Conservation (phyloP, 1,140 invertebrate species). For the Ooceraea biroi region DNA sequence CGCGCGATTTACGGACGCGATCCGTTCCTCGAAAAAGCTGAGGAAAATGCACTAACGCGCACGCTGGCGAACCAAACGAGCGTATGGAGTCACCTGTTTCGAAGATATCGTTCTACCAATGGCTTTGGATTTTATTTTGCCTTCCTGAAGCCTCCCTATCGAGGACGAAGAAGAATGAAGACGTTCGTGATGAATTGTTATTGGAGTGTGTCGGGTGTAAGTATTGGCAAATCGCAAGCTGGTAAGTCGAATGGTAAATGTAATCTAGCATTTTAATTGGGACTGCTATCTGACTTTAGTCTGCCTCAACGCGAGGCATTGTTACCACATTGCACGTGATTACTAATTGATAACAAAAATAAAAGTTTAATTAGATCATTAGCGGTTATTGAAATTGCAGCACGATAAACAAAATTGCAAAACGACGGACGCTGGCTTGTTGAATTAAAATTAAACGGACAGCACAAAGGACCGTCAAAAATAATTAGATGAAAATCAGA, state of each 20-base stretch:
- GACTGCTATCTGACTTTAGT: too few relatives aligned
- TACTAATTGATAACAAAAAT: constrained; percentile 51
- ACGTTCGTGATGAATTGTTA: too few relatives aligned
- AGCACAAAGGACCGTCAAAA: constrained; percentile 49
- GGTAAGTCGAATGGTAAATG: too few relatives aligned
- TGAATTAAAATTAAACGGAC: constrained; percentile 52
- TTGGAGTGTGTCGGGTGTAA: too few relatives aligned
- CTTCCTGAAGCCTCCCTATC: too few relatives aligned
- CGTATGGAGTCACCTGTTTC: too few relatives aligned
- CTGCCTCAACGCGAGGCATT: neutral
- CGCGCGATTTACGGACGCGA: constrained; percentile 51
- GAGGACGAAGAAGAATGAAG: too few relatives aligned
- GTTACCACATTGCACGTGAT: constrained; percentile 10
- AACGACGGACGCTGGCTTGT: neutral
- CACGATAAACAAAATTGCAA: constrained; percentile 30
- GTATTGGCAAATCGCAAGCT: too few relatives aligned
- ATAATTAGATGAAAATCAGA: constrained; percentile 56
- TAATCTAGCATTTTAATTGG: too few relatives aligned
- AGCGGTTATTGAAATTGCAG: constrained; percentile 41
- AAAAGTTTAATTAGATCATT: constrained; percentile 51
- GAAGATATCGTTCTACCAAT: too few relatives aligned
- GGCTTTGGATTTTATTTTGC: too few relatives aligned
- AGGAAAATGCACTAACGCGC: constrained; percentile 24
- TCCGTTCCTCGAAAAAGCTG: constrained; percentile 6
- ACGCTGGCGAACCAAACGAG: neutral